Evolutionary conservation across 1,140 invertebrate species (phyloP).

Genomic region (Agrypnia vestita): DNA sequence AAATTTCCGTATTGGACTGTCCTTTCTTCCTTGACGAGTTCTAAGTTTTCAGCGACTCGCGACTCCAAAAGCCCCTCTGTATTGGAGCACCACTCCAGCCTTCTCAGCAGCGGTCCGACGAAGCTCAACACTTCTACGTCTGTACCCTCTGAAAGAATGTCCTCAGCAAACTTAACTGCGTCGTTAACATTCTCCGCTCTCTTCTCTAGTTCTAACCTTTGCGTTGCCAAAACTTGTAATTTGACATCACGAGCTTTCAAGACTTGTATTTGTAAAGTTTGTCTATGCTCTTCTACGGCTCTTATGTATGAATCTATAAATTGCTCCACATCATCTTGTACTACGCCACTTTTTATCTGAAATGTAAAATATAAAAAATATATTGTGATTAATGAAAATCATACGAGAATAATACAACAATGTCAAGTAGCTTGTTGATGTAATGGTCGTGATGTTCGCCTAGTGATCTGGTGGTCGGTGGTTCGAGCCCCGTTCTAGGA

Average conservation of each 20-base stretch:
- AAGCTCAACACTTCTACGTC: conserved; percentile 81
- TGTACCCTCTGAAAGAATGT: conserved; percentile 77
- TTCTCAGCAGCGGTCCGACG: conserved; percentile 75
- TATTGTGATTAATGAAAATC: no score
- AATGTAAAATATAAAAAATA: conserved; percentile 33
- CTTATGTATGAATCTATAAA: conserved; percentile 77
- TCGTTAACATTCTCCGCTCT: conserved; percentile 70
- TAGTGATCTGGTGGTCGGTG: no score
- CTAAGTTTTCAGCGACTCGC: conserved; percentile 69
- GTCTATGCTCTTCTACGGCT: conserved; percentile 77
- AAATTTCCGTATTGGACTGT: conserved; percentile 67
- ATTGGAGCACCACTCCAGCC: conserved; percentile 76
- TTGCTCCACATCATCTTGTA: conserved; percentile 75
- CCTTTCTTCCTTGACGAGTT: conserved; percentile 71
- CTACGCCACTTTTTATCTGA: conserved; percentile 72
- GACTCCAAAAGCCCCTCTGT: conserved; percentile 69
- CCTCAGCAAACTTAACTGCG: conserved; percentile 76
- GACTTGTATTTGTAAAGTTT: conserved; percentile 68
- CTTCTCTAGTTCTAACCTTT: conserved; percentile 70
- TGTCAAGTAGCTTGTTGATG: conserved; percentile 62
- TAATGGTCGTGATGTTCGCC: no score
- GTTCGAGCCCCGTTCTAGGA: no score
- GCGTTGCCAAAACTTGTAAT: conserved; percentile 68
- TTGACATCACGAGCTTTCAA: conserved; percentile 69
- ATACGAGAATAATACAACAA: no score